These are phyloP conservation scores for Campylorhamphus procurvoides DNA, from an alignment of 2,113 vertebrate genomes.

Conservation along the genomic window DNA sequence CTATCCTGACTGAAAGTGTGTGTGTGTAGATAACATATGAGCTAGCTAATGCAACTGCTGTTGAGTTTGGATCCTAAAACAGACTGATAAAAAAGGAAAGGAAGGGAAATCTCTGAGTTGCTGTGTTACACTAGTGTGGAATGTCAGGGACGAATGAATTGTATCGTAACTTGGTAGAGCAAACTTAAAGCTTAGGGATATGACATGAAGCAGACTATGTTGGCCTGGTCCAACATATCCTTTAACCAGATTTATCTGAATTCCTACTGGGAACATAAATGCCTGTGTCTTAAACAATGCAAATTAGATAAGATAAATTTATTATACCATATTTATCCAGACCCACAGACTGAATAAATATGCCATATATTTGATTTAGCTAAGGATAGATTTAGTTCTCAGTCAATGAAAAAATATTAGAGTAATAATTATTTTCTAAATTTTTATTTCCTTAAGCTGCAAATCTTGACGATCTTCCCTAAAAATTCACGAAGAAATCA, in stretches of 20 bases:
- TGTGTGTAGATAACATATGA: accelerated
- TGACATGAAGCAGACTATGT: neutral
- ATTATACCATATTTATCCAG: neutral
- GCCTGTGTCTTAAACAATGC: neutral
- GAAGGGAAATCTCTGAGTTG: neutral
- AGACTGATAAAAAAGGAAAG: neutral
- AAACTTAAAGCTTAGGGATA: neutral
- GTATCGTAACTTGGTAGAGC: neutral
- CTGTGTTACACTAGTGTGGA: neutral
- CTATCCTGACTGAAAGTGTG: accelerated
- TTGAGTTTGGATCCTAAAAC: neutral
- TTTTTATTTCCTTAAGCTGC: neutral
- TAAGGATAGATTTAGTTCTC: neutral
- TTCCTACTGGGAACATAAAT: neutral
- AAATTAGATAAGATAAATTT: neutral
- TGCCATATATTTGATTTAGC: neutral
- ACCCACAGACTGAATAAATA: neutral
- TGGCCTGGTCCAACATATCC: neutral
- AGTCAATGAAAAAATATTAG: neutral
- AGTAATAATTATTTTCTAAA: neutral
- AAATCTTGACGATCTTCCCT: neutral
- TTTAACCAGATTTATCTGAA: neutral
- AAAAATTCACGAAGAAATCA: neutral
- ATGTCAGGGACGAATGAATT: neutral
- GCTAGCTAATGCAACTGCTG: neutral